Conservation (phyloP, 2,888 invertebrate genomes). For the Allolobophora icterica region DNA sequence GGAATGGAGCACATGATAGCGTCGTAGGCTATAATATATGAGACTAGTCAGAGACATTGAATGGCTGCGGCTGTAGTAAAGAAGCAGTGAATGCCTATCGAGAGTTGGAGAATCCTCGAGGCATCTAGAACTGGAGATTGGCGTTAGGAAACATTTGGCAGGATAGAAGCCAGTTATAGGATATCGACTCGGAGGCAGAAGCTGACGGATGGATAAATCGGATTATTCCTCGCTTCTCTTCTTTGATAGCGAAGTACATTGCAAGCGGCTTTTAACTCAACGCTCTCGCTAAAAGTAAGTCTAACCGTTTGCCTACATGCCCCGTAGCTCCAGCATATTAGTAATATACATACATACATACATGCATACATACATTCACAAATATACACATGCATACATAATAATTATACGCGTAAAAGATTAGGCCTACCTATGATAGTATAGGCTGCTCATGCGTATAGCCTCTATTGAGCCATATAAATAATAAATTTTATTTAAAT, state of each 20-base stretch:
- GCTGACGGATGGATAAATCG: not conserved
- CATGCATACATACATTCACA: no score
- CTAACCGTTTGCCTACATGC: not conserved
- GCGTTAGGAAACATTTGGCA: not conserved
- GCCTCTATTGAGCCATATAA: no score
- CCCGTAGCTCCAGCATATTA: not conserved
- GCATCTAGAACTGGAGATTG: not conserved
- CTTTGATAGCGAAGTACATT: not conserved
- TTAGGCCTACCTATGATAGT: no score
- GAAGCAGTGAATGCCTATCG: not conserved
- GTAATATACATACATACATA: not conserved
- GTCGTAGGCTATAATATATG: no score
- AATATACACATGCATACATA: no score
- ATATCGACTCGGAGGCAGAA: not conserved
- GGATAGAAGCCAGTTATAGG: not conserved
- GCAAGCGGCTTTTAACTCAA: not conserved
- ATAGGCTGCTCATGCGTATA: no score
- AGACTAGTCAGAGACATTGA: not conserved
- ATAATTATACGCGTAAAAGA: no score
- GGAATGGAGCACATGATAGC: not conserved
- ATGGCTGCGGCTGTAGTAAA: not conserved
- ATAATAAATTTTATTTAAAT: no score
- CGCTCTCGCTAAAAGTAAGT: not conserved
- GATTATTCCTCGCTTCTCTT: not conserved
- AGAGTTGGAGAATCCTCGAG: not conserved